Evolutionary conservation across 2,113 vertebrate species (phyloP).

Genomic region (Megaceryle maxima): DNA sequence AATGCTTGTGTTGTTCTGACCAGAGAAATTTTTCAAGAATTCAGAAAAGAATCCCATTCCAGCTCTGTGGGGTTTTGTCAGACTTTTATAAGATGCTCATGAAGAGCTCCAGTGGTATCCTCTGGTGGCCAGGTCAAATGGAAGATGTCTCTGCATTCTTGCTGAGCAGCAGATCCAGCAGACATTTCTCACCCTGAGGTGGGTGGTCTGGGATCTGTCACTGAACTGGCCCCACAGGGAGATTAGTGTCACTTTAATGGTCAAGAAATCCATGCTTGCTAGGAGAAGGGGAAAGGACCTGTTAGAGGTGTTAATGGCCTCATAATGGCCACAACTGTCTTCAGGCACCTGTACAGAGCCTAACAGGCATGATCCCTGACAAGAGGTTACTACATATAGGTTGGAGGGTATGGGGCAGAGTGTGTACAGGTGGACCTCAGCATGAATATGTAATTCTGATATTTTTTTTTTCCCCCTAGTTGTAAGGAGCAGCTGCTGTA

Average conservation of each 20-base stretch:
- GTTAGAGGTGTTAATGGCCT: neutral
- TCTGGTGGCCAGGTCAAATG: neutral
- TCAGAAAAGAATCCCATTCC: neutral
- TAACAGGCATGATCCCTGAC: neutral
- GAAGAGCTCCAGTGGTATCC: neutral
- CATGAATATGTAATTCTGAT: too few species aligned
- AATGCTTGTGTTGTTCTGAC: neutral
- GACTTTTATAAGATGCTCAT: neutral
- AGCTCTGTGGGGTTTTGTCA: neutral
- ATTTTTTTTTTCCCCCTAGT: neutral
- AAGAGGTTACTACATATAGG: neutral
- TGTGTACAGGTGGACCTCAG: neutral
- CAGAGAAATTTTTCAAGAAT: neutral
- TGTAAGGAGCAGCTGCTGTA: neutral
- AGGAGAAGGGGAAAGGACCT: neutral
- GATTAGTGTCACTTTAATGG: neutral
- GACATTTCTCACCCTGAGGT: neutral
- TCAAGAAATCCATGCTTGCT: neutral
- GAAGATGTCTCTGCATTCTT: neutral
- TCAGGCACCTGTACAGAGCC: neutral
- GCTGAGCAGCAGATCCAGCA: neutral
- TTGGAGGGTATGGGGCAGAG: neutral
- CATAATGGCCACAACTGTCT: neutral
- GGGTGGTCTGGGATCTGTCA: neutral
- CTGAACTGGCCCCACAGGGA: neutral